phyloP scores from a whole-genome alignment of 2,113 vertebrate genomes.

The Pterocles gutturalis region DNA sequence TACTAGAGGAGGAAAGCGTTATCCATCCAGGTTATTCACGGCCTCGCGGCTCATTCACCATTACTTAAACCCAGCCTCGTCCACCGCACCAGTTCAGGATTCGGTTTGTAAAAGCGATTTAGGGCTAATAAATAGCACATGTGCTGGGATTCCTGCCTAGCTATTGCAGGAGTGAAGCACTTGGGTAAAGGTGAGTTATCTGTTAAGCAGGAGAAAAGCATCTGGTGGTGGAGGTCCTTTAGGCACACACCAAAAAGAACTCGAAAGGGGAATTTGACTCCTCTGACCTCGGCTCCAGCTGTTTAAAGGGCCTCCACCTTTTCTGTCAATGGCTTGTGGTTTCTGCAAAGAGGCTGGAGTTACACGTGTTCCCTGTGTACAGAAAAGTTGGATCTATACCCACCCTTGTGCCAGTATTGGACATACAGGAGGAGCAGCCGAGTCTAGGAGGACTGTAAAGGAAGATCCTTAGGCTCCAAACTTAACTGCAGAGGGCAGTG shows the following conservation, averaged over 20 bases:
- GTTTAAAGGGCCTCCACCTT: rapidly evolving
- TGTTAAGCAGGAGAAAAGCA: rapidly evolving
- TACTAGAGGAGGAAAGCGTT: not conserved
- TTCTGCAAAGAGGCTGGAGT: too few relatives aligned
- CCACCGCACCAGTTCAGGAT: rapidly evolving
- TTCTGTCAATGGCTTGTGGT: too few relatives aligned
- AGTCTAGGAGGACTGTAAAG: rapidly evolving
- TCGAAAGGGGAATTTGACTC: rapidly evolving
- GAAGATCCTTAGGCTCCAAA: rapidly evolving
- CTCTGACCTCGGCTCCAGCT: rapidly evolving
- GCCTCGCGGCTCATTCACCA: too few relatives aligned
- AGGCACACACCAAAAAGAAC: rapidly evolving
- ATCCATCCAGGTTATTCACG: too few relatives aligned
- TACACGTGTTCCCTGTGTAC: rapidly evolving
- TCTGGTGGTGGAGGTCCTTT: rapidly evolving
- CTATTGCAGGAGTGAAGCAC: too few relatives aligned
- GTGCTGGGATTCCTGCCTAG: rapidly evolving
- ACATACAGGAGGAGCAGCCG: rapidly evolving
- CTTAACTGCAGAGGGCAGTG: rapidly evolving
- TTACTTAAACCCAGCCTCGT: rapidly evolving
- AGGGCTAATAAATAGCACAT: rapidly evolving
- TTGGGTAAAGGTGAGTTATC: rapidly evolving
- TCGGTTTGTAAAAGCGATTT: rapidly evolving
- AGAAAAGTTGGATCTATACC: rapidly evolving
- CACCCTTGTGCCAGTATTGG: rapidly evolving